These are phyloP conservation scores for Macrostomum lignano DNA, from an alignment of 1,140 invertebrate genomes.

Conservation along the genomic window DNA sequence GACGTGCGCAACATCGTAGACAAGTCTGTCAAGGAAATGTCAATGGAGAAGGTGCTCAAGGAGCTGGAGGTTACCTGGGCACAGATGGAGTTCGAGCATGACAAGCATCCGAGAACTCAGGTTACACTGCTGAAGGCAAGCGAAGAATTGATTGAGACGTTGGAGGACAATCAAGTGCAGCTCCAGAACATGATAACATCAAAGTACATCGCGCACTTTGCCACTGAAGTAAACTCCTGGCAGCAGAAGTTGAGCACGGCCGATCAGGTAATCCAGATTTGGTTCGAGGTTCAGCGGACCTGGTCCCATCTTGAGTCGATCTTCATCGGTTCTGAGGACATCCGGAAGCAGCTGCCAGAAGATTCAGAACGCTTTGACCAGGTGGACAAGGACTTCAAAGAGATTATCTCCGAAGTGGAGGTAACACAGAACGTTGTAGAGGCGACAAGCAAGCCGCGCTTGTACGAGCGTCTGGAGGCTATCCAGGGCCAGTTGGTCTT, in stretches of 20 bases:
- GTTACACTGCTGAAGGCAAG: slow-evolving; percentile 53
- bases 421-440: slow-evolving; percentile 44
- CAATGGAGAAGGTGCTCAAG: slow-evolving; percentile 69
- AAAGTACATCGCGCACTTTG: slow-evolving; percentile 77
- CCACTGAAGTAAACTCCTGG: slow-evolving; percentile 70
- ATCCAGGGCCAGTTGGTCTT: slow-evolving; percentile 54
- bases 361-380: slow-evolving; percentile 67
- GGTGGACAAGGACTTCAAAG: slow-evolving; percentile 62
- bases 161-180: slow-evolving; percentile 87
- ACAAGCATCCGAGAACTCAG: slow-evolving; percentile 51
- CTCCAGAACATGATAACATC: slow-evolving; percentile 75
- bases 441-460: slow-evolving; percentile 53
- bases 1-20: slow-evolving; percentile 86
- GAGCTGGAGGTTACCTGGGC: slow-evolving; percentile 68
- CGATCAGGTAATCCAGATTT: slow-evolving; percentile 56
- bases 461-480: slow-evolving; percentile 46
- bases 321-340: slow-evolving; percentile 88
- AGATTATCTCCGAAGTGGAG: slow-evolving; percentile 24
- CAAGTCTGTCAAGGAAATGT: slow-evolving; percentile 85
- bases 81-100: slow-evolving; percentile 63
- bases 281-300: slow-evolving; percentile 82
- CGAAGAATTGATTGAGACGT: slow-evolving; percentile 73
- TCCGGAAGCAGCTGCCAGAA: slow-evolving; percentile 62
- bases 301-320: slow-evolving; percentile 88
- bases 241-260: slow-evolving; percentile 66